phyloP scores from a whole-genome alignment of 2,888 invertebrate genomes.

The Carpatolechia fugitivella region DNA sequence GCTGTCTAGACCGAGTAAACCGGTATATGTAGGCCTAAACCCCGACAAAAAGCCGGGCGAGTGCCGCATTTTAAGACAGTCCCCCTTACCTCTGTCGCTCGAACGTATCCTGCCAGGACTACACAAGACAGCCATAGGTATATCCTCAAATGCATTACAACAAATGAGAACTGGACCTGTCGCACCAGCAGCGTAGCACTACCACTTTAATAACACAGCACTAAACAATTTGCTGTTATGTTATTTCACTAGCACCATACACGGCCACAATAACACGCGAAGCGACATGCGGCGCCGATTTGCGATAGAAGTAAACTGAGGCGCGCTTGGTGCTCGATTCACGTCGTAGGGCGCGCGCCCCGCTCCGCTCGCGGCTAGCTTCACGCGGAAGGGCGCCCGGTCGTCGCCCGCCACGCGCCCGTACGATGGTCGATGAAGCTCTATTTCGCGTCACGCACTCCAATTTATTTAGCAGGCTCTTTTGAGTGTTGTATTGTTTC shows the following conservation, averaged over 20 bases:
- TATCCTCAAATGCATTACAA: constrained; percentile 89
- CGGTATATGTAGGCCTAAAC: constrained; percentile 36
- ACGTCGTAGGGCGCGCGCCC: constrained; percentile 56
- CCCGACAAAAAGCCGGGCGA: constrained; percentile 67
- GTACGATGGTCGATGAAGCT: constrained; percentile 67
- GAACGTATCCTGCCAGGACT: constrained; percentile 85
- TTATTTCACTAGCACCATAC: constrained; percentile 74
- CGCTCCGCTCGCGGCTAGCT: constrained; percentile 51
- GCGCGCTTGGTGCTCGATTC: constrained; percentile 64
- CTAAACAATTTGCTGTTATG: constrained; percentile 72
- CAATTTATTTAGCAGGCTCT: constrained; percentile 51
- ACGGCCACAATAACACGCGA: constrained; percentile 58
- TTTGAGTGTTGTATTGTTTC: constrained; percentile 8
- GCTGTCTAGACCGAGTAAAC: constrained; percentile 24
- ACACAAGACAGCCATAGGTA: constrained; percentile 85
- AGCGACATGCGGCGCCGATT: constrained; percentile 62
- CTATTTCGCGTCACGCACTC: constrained; percentile 66
- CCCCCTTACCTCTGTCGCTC: constrained; percentile 84
- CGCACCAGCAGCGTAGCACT: constrained; percentile 63
- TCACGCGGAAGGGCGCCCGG: constrained; percentile 49
- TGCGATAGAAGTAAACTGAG: constrained; percentile 69
- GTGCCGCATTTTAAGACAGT: constrained; percentile 66
- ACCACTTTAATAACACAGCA: constrained; percentile 68
- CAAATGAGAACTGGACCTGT: constrained; percentile 62
- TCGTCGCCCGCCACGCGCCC: constrained; percentile 37